Evolutionary conservation across 2,888 invertebrate genomes (phyloP), one percentile per base, ranked within the genome.

Genomic region (Thyatira batis): DNA sequence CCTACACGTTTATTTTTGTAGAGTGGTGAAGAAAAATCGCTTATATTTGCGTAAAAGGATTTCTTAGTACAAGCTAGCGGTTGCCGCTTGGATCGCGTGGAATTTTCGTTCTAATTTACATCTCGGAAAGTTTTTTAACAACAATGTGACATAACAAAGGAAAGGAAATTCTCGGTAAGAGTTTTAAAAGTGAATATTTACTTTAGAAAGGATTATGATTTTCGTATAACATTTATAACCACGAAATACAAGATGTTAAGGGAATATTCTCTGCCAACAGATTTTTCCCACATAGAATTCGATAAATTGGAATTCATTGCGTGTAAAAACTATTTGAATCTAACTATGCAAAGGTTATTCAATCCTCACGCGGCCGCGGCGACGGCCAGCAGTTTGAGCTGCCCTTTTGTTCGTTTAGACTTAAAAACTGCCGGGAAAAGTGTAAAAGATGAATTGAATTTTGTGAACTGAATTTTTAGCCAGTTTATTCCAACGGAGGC

Each of bases 401-500:
- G 20, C 11, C 11, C 45, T 45, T 45, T 39, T 39, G 39, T 39
- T 39, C 39, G 17, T 39, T 39, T 39, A n/a, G 39, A 50, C 53
- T 48, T 53, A 53, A 59, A 57, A 58, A 55, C 56, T 53, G 54
- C 51, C 51, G 58, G 50, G 55, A 50, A 53, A 55, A 46, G 25
- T 46, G 25, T 46, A 57, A 63, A 67, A 61, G 57, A 39, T 39
- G 39, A 39, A 39, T 39, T 39, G 39, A 68, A 74, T 67, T 70
- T 64, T 69, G 63, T 66, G 74, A 73, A 74, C 75, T 69, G 71
- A 65, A 69, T 76, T 76, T 75, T 73, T 67, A 60, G 70, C 58
- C 64, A 61, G 69, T 72, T 70, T 73, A 70, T 69, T 58, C 68
- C 64, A 55, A 59, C 55, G 53, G 33, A 33, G 33, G 39, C 39